Base-by-base conservation (phyloP, 2,797 vertebrate genomes). In the Setipinna tenuifilis region DNA sequence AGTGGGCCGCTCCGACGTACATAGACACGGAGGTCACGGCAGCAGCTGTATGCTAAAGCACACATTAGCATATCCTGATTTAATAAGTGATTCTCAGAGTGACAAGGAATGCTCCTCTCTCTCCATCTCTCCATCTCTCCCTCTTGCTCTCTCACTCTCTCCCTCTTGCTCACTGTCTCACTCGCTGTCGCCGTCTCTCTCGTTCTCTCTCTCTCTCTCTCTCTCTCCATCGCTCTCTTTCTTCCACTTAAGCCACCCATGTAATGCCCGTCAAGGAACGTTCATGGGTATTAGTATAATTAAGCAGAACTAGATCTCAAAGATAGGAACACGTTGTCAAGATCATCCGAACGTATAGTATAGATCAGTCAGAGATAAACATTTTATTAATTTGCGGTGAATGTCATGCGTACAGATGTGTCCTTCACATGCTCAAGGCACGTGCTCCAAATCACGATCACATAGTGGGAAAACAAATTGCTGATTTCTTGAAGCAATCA, bases 41-140 rank as follows among this genome's bases (percentile, higher is more conserved):
- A 50, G 62, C 46, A 58, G 19, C 75, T 61, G 48, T 85, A 23
- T 21, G 81, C 71, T 82, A 84, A 58, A 82, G 48, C 35, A 10
- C 28, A 80, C 3, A 81, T 83, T 81, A 83, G 50, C 58, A 82
- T 62, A 23, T 21, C 19, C n/a, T 75, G 59, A 81, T 86, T 82
- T 84, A 86, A 83, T 85, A 83, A 81, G 50, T 21, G 21, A 68
- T 86, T 61, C 62, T 41, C 44, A 78, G 61, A 88, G 44, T 71
- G 46, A 61, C 44, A 25, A 83, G 61, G 19, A 31, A 58, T 71
- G 46, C 87, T 46, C 50, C 7, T 10, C 82, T 54, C 28, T 31
- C 65, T 31, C 61, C n/a, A 9, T 23, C 7, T 59, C 57, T 59
- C 57, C 17, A 1, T 17, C 57, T 59, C 7, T 59, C 61, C 9